A percentile compares a stretch with the other conserved stretches of the same genome.
phyloP scores from a whole-genome alignment of 2,797 vertebrate species.

The Liasis olivaceus region DNA sequence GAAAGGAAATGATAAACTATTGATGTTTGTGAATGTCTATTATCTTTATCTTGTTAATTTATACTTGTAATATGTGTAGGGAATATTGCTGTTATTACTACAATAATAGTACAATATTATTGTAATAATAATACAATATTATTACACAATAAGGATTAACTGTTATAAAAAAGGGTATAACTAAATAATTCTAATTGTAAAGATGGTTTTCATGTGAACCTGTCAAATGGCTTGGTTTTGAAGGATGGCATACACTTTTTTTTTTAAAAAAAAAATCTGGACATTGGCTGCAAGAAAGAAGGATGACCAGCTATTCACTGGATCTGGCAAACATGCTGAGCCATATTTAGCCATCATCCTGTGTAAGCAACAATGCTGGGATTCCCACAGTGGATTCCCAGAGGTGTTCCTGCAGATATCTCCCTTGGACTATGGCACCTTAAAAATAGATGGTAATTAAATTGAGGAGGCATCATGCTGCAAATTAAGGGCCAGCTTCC shows the following conservation, averaged over 20 bases:
- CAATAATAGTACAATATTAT: no score
- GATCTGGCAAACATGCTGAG: no score
- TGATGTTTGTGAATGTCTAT: slow-evolving; percentile 8
- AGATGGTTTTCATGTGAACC: background rate
- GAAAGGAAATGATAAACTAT: background rate
- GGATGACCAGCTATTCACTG: background rate
- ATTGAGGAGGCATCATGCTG: background rate
- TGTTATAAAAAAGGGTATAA: background rate
- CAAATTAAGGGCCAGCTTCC: background rate
- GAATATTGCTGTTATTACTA: background rate
- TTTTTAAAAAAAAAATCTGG: background rate
- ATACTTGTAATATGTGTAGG: background rate
- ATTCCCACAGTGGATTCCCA: background rate
- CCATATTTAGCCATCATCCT: slow-evolving; percentile 21
- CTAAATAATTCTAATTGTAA: background rate
- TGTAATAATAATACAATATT: background rate
- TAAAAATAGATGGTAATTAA: background rate
- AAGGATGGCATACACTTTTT: background rate
- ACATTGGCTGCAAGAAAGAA: background rate
- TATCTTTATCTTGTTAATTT: background rate
- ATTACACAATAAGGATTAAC: background rate
- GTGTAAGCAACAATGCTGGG: background rate
- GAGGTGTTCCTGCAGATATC: background rate
- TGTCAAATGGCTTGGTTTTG: background rate
- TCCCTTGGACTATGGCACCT: background rate